phyloP scores from a whole-genome alignment of 2,797 vertebrate species.

The Catamblyrhynchus diadema region DNA sequence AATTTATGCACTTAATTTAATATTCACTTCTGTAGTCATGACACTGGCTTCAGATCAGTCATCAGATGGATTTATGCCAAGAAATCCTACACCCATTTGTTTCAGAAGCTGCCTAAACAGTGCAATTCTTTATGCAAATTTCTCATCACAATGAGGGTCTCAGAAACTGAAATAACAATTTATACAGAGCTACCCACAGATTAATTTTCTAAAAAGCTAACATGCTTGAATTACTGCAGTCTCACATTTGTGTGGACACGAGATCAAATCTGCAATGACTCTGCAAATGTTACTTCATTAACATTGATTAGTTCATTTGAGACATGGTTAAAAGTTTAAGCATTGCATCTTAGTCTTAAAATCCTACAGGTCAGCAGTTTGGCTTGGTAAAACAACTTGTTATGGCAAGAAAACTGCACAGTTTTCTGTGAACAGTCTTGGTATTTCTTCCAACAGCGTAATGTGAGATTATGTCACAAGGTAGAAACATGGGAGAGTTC shows the following conservation, averaged over 20 bases:
- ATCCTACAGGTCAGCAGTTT: constrained; percentile 9
- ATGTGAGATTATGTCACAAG: neutral
- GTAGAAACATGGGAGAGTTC: neutral
- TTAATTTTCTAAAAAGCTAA: constrained; percentile 7
- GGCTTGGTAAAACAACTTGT: constrained; percentile 5
- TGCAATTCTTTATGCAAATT: constrained; percentile 29
- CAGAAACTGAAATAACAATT: constrained; percentile 17
- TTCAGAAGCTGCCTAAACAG: constrained; percentile 59
- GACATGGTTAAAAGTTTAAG: constrained; percentile 1
- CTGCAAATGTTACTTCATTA: neutral
- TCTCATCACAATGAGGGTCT: neutral
- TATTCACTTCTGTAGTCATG: constrained; percentile 36
- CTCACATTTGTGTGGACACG: neutral
- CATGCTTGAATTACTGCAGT: constrained; percentile 6
- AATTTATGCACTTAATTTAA: constrained; percentile 1
- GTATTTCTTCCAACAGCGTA: neutral
- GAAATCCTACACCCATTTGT: constrained; percentile 39
- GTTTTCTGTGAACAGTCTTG: neutral
- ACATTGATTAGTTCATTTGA: constrained; percentile 7
- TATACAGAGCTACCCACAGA: neutral
- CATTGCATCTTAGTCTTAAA: neutral
- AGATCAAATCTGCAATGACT: neutral
- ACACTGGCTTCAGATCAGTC: neutral
- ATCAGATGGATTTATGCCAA: constrained; percentile 12
- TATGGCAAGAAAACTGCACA: neutral